phyloP scores from a whole-genome alignment of 2,797 vertebrate species.

The Basileuterus tristriatus region DNA sequence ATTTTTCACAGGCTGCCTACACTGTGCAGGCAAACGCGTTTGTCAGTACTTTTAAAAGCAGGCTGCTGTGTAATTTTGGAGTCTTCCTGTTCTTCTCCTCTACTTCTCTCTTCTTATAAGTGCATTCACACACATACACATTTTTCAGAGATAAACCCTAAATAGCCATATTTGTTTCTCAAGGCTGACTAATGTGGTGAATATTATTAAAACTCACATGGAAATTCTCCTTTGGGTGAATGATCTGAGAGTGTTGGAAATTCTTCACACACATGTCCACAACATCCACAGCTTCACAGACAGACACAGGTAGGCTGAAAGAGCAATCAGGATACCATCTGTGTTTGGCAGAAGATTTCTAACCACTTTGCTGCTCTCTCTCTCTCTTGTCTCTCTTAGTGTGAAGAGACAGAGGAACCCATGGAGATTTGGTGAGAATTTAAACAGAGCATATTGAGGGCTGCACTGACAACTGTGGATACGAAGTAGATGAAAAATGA shows the following conservation, averaged over 20 bases:
- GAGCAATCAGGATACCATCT: slow-evolving; percentile 51
- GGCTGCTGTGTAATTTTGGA: slow-evolving; percentile 4
- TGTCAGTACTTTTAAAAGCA: slow-evolving; percentile 22
- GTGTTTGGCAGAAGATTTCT: slow-evolving; percentile 56
- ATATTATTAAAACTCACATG: slow-evolving; percentile 39
- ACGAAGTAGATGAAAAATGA: slow-evolving; percentile 34
- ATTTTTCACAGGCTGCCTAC: slow-evolving; percentile 33
- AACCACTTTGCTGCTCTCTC: slow-evolving; percentile 21
- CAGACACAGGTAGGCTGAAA: slow-evolving; percentile 52
- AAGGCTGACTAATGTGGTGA: neutral
- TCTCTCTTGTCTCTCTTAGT: slow-evolving; percentile 27
- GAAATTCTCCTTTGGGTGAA: neutral
- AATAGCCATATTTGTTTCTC: slow-evolving; percentile 26
- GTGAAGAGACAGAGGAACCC: slow-evolving; percentile 47
- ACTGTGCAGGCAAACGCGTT: neutral
- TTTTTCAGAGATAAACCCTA: neutral
- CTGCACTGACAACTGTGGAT: slow-evolving; percentile 30
- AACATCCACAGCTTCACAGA: slow-evolving; percentile 46
- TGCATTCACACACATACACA: neutral
- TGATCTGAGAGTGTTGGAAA: neutral
- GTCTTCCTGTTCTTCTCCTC: neutral
- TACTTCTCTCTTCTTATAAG: neutral
- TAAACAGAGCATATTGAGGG: slow-evolving; percentile 47
- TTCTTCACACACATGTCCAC: neutral
- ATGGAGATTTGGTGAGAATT: slow-evolving; percentile 34